Percentiles rank a stretch among this genome's conserved stretches.
Conservation (phyloP, 2,888 invertebrate genomes). For the Ennomos fuscantarius region DNA sequence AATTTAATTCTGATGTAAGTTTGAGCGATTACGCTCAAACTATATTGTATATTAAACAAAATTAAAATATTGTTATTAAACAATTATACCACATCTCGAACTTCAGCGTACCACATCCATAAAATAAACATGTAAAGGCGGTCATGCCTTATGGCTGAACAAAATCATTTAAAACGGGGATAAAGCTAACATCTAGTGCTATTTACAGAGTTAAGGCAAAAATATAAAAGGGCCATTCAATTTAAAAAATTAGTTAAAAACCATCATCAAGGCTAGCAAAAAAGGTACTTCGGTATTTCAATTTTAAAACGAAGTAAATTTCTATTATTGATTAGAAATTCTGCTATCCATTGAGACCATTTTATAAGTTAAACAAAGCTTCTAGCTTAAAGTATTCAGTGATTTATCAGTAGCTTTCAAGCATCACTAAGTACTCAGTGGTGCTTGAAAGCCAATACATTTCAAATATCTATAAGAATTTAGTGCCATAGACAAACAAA, state of each 20-base stretch:
- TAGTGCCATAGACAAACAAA: conserved; percentile 3
- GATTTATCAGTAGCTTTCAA: no score
- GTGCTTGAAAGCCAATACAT: no score
- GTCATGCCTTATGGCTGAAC: conserved; percentile 51
- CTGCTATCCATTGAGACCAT: conserved; percentile 17
- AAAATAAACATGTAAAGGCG: conserved; percentile 41
- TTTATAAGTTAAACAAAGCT: background rate
- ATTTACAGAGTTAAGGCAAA: conserved; percentile 26
- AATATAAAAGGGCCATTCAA: conserved; percentile 21
- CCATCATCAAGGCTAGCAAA: conserved; percentile 13
- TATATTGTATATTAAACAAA: no score
- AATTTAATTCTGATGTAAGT: no score
- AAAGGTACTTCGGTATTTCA: background rate
- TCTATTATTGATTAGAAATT: no score
- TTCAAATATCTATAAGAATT: no score
- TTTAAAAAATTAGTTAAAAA: conserved; percentile 11
- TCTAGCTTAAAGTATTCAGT: background rate
- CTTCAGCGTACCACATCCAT: conserved; percentile 47
- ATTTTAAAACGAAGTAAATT: no score
- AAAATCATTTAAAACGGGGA: conserved; percentile 35
- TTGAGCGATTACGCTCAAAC: no score
- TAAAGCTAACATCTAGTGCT: conserved; percentile 48
- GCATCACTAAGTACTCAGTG: no score
- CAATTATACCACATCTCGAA: no score
- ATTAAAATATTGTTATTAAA: no score